Conservation (phyloP, 2,113 vertebrate species). For the Shinisaurus crocodilurus region DNA sequence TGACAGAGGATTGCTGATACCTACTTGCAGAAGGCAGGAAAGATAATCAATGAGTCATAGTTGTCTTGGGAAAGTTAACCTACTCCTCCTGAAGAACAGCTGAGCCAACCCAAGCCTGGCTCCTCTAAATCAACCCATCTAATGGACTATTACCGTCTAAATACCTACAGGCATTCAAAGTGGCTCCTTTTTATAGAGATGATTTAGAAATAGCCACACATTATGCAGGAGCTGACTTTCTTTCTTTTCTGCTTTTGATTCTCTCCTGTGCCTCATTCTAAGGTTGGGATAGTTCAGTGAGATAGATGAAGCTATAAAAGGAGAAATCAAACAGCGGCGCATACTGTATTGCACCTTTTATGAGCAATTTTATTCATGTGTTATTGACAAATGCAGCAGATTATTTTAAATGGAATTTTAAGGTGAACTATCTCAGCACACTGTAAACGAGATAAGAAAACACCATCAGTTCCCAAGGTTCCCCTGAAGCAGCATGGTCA, state of each 20-base stretch:
- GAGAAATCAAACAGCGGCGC: slow-evolving; percentile 25
- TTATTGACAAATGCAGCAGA: slow-evolving; percentile 33
- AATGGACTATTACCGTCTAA: slow-evolving; percentile 38
- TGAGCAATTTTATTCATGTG: slow-evolving; percentile 23
- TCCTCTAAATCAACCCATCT: slow-evolving; percentile 1
- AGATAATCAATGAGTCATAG: not conserved
- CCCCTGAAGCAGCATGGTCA: not conserved
- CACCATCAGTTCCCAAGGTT: slow-evolving; percentile 14
- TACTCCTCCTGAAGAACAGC: not conserved
- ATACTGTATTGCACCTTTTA: slow-evolving; percentile 15
- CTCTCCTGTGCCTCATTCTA: not conserved
- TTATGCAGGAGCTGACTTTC: not conserved
- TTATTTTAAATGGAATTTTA: slow-evolving; percentile 51
- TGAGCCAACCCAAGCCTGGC: not conserved
- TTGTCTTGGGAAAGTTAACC: not conserved
- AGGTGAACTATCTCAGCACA: slow-evolving; percentile 39
- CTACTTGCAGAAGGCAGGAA: fast-evolving
- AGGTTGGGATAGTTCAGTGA: not conserved
- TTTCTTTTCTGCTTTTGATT: not conserved
- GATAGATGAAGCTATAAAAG: slow-evolving; percentile 21
- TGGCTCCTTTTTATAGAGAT: slow-evolving; percentile 22
- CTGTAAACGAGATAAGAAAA: not conserved
- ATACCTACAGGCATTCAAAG: slow-evolving; percentile 10
- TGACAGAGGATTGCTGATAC: not conserved
- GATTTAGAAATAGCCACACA: not conserved